Percentiles rank a stretch among this genome's conserved stretches.
Evolutionary conservation across 2,888 invertebrate genomes (phyloP).

Genomic region (Amiota communis): DNA sequence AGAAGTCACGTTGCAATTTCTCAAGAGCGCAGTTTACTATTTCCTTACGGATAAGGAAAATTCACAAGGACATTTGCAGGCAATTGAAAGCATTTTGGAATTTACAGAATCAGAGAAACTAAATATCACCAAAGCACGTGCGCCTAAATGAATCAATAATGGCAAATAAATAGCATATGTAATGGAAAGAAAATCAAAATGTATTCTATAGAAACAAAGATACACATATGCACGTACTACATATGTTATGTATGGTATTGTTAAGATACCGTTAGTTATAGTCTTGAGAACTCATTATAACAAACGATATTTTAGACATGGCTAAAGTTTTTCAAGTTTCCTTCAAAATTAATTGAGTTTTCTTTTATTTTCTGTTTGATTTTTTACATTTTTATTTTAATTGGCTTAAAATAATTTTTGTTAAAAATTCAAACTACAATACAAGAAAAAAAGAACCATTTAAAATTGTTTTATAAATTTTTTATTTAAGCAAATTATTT

Average conservation of each 20-base stretch:
- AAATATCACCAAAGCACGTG: constrained; percentile 83
- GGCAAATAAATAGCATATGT: neutral
- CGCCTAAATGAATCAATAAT: constrained; percentile 66
- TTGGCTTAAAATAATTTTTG: constrained; percentile 63
- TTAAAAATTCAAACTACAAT: constrained; percentile 43
- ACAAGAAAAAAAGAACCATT: constrained; percentile 25
- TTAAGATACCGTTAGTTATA: too few species aligned
- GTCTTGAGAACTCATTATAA: constrained; percentile 19
- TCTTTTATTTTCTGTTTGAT: constrained; percentile 35
- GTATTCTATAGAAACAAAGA: neutral
- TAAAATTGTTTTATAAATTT: constrained; percentile 46
- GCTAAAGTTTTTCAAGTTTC: constrained; percentile 54
- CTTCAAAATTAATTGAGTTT: constrained; percentile 31
- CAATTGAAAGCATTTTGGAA: constrained; percentile 92
- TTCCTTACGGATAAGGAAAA: constrained; percentile 93
- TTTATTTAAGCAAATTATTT: constrained; percentile 36
- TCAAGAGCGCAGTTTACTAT: constrained; percentile 94
- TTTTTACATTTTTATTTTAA: constrained; percentile 65
- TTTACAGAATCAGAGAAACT: constrained; percentile 87
- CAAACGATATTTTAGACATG: constrained; percentile 17
- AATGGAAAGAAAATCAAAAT: neutral
- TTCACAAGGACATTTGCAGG: constrained; percentile 87
- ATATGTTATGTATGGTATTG: too few species aligned
- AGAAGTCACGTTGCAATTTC: constrained; percentile 92
- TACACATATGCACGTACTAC: too few species aligned